Conservation (phyloP, 2,888 invertebrate species). For the Tachina grossa region DNA sequence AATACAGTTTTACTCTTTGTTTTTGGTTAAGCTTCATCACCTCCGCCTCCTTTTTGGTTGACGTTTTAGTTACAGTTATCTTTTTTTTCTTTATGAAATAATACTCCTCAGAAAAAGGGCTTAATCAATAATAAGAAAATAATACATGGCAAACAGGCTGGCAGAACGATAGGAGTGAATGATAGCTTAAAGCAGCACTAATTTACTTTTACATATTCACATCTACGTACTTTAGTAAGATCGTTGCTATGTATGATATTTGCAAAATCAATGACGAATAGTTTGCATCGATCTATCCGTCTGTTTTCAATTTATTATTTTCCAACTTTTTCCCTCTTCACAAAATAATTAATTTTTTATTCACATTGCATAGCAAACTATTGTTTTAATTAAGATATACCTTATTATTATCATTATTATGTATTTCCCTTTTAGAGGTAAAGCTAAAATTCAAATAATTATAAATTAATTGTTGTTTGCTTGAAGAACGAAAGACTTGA, state of each 20-base stretch:
- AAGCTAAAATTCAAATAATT: background rate
- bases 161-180: background rate
- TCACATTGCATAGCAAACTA: slow-evolving; percentile 21
- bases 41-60: slow-evolving; percentile 40
- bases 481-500: slow-evolving; percentile 57
- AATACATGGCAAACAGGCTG: background rate
- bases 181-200: slow-evolving; percentile 5
- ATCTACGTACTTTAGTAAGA: background rate
- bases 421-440: background rate
- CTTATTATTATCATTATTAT: background rate
- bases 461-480: background rate
- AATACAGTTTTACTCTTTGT: slow-evolving; percentile 18
- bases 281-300: slow-evolving; percentile 25
- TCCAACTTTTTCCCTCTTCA: background rate
- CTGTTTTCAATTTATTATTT: background rate
- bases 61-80: slow-evolving; percentile 46
- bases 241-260: slow-evolving; percentile 22
- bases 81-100: slow-evolving; percentile 6
- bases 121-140: slow-evolving; percentile 28
- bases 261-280: slow-evolving; percentile 50
- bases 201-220: background rate
- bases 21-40: slow-evolving; percentile 44
- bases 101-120: slow-evolving; percentile 33
- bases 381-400: slow-evolving; percentile 38
- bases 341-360: slow-evolving; percentile 47